Evolutionary conservation across 2,888 invertebrate species (phyloP).

Genomic region (Chrysodeixis includens): DNA sequence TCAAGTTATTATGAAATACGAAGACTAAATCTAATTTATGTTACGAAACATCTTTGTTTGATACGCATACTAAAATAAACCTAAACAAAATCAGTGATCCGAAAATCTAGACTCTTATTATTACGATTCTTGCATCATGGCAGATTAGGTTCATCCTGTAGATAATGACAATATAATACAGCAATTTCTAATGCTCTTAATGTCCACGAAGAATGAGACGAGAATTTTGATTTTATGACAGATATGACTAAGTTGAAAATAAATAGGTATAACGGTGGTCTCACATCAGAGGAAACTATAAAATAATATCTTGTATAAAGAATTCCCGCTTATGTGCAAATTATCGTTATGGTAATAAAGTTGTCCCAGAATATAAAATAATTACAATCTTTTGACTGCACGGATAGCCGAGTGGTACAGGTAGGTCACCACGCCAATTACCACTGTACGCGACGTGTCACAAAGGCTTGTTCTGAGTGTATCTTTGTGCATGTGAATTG

Average conservation of each 20-base stretch:
- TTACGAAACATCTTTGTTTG: too few species aligned
- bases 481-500: too few species aligned
- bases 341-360: neutral
- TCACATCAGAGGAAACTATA: too few species aligned
- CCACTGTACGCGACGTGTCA: too few species aligned
- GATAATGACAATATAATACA: conserved; percentile 4
- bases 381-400: too few species aligned
- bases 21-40: too few species aligned
- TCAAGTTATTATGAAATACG: too few species aligned
- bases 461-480: too few species aligned
- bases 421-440: too few species aligned
- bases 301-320: too few species aligned
- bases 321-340: neutral
- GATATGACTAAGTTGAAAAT: conserved; percentile 1
- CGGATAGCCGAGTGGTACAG: too few species aligned
- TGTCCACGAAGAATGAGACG: neutral
- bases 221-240: conserved; percentile 1
- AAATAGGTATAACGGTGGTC: neutral
- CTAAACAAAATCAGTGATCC: neutral
- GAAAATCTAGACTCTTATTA: neutral
- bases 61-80: too few species aligned
- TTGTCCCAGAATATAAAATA: neutral
- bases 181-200: conserved; percentile 4
- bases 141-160: neutral
- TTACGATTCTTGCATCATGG: neutral